A percentile compares a stretch with the other conserved stretches of the same genome.
phyloP scores from a whole-genome alignment of 2,888 invertebrate species.

The Rhopalosiphum nymphaeae region DNA sequence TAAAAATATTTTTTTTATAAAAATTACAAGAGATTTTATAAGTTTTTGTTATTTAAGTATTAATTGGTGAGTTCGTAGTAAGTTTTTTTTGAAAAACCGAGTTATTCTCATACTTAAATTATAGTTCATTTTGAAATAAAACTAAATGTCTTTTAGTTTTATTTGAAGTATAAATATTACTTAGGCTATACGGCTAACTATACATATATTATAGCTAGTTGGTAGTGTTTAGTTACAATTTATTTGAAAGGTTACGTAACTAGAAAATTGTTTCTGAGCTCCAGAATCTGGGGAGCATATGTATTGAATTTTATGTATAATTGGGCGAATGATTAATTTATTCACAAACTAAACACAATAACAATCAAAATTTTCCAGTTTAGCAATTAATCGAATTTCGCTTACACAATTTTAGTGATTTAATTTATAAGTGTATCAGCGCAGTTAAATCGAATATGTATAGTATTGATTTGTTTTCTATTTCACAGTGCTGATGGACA shows the following conservation, averaged over 20 bases:
- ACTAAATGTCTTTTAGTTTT: not conserved
- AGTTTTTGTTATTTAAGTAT: not conserved
- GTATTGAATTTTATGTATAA: not conserved
- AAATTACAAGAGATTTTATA: not conserved
- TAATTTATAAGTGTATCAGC: not conserved
- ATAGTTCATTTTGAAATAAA: not conserved
- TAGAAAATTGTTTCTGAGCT: not conserved
- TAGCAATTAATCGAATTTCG: not conserved
- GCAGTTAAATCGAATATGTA: not conserved
- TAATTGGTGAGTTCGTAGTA: not conserved
- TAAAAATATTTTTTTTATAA: not conserved
- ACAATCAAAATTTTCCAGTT: not conserved
- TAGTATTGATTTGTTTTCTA: not conserved
- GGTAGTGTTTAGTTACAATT: not conserved
- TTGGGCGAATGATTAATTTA: not conserved
- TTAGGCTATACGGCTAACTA: not conserved
- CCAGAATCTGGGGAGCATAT: not conserved
- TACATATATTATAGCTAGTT: not conserved
- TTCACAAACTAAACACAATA: not conserved
- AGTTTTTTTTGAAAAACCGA: not conserved
- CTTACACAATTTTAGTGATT: not conserved
- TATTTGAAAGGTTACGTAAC: not conserved
- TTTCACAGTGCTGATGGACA: conserved; percentile 74
- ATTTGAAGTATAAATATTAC: not conserved
- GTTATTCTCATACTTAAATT: not conserved